phyloP scores from a whole-genome alignment of 2,113 vertebrate species.

The Neoarius graeffei region DNA sequence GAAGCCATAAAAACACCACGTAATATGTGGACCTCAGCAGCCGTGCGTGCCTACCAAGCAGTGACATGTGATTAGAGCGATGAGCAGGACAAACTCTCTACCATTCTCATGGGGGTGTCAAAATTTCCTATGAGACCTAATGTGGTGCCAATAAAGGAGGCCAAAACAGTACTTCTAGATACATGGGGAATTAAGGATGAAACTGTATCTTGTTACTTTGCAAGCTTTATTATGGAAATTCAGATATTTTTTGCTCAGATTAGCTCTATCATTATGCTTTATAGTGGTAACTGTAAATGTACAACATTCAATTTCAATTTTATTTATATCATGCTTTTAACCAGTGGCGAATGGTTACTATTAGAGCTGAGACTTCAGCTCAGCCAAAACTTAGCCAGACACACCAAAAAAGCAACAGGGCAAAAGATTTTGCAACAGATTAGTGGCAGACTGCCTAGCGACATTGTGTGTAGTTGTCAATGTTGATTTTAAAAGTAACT shows the following conservation, averaged over 20 bases:
- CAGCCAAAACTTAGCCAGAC: no score
- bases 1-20: background rate
- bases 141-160: background rate
- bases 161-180: background rate
- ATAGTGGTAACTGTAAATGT: background rate
- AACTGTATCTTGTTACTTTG: background rate
- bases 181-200: background rate
- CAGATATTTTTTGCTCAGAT: background rate
- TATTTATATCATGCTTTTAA: background rate
- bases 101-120: background rate
- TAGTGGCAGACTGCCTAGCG: no score
- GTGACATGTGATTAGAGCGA: slow-evolving; percentile 3
- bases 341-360: no score
- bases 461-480: no score
- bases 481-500: no score
- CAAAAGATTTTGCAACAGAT: no score
- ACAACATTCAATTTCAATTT: background rate
- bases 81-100: slow-evolving; percentile 4
- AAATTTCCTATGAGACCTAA: background rate
- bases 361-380: no score
- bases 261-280: background rate
- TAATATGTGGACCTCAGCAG: slow-evolving; percentile 10
- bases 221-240: background rate
- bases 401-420: no score
- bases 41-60: background rate